Evolutionary conservation across 1,140 invertebrate genomes (phyloP).

Genomic region (Atta texana): DNA sequence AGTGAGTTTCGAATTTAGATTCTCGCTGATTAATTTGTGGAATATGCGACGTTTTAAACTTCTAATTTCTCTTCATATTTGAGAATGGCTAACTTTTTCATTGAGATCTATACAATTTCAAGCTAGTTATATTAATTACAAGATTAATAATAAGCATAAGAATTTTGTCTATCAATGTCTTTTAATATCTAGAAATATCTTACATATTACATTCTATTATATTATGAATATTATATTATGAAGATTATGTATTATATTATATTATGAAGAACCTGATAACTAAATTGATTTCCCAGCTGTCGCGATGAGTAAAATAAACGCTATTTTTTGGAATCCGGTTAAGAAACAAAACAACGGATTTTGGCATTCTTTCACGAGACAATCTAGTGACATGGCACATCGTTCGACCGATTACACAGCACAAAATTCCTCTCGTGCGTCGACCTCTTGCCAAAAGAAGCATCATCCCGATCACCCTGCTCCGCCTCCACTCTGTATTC

Average conservation of each 20-base stretch:
- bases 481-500: conserved; percentile 70
- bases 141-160: too few relatives aligned
- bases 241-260: conserved; percentile 17
- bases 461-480: conserved; percentile 38
- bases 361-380: conserved; percentile 15
- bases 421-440: conserved; percentile 37
- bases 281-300: neutral
- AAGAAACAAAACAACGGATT: conserved; percentile 1
- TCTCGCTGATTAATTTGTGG: too few relatives aligned
- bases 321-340: neutral
- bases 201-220: neutral
- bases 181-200: neutral
- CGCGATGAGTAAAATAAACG: neutral
- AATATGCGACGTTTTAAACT: too few relatives aligned
- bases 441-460: conserved; percentile 51
- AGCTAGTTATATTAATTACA: too few relatives aligned
- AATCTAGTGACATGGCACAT: conserved; percentile 30
- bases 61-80: too few relatives aligned
- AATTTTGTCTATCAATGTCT: too few relatives aligned
- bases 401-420: conserved; percentile 35
- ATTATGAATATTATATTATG: neutral
- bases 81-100: too few relatives aligned
- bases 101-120: too few relatives aligned
- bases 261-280: conserved; percentile 16
- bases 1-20: too few relatives aligned